Conservation (phyloP, 1,140 invertebrate genomes). For the Polyergus mexicanus region DNA sequence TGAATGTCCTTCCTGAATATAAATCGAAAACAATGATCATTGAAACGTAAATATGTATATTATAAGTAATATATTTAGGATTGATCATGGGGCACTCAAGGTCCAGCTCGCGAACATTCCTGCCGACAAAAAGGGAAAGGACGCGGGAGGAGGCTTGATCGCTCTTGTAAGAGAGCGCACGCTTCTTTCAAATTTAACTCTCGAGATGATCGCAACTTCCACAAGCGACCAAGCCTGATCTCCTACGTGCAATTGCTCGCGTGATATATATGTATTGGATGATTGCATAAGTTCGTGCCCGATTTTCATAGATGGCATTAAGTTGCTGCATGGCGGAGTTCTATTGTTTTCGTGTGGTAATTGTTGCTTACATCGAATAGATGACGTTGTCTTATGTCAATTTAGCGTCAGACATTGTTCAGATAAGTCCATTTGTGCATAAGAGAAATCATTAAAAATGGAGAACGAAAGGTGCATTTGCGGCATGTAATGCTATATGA, state of each 20-base stretch:
- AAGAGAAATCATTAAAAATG: too few species aligned
- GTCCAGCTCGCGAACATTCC: background rate
- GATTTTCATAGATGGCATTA: too few species aligned
- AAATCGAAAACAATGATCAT: background rate
- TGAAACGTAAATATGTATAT: background rate
- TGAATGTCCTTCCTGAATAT: background rate
- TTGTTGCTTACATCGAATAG: too few species aligned
- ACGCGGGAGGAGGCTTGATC: constrained; percentile 14
- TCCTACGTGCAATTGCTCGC: background rate
- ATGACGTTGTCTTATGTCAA: too few species aligned
- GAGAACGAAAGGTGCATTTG: too few species aligned
- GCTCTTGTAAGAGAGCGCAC: constrained; percentile 29
- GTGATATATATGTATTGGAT: constrained; percentile 27
- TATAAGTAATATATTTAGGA: too few species aligned
- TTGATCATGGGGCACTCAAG: background rate
- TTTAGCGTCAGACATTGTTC: too few species aligned
- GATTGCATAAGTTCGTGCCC: too few species aligned
- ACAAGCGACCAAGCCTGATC: background rate
- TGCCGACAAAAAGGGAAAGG: constrained; percentile 26
- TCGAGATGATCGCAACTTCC: constrained; percentile 26
- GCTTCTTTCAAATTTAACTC: constrained; percentile 57
- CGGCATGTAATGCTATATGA: too few species aligned
- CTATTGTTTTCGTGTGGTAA: too few species aligned
- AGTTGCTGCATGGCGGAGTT: too few species aligned
- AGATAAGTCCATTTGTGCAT: too few species aligned